Percentiles rank a stretch among this genome's conserved stretches.
phyloP scores from a whole-genome alignment of 2,888 invertebrate genomes.

The Dicranocentrus wangi region DNA sequence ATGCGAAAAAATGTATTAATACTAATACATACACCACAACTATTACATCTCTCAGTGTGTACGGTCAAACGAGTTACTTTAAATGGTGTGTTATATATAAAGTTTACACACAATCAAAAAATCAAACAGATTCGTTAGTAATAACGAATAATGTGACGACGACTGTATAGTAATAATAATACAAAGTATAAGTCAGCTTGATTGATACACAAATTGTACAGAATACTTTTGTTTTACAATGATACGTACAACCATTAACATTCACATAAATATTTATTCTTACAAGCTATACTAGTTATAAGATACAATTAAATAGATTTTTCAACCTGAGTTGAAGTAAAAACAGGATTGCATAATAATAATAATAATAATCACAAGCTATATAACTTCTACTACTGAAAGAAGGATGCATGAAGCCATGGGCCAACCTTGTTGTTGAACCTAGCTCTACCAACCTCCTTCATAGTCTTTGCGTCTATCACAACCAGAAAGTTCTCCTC shows the following conservation, averaged over 20 bases:
- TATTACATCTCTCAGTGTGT: too few species aligned
- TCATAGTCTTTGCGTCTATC: conserved; percentile 75
- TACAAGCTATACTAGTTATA: neutral
- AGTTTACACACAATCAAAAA: too few species aligned
- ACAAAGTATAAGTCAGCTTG: too few species aligned
- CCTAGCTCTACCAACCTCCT: conserved; percentile 74
- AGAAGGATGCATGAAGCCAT: conserved; percentile 73
- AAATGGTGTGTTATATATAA: too few species aligned
- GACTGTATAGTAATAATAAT: too few species aligned
- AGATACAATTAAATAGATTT: neutral
- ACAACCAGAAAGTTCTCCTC: conserved; percentile 73
- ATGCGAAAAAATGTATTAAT: too few species aligned
- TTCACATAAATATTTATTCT: neutral
- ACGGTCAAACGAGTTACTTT: too few species aligned
- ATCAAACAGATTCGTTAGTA: too few species aligned
- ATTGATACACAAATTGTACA: too few species aligned
- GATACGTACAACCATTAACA: neutral
- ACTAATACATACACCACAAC: too few species aligned
- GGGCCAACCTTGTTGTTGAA: conserved; percentile 72
- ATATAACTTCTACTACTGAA: conserved; percentile 35
- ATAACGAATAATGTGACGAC: too few species aligned
- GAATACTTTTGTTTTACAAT: too few species aligned
- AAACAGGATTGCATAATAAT: neutral
- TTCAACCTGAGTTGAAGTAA: neutral
- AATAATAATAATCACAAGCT: neutral